phyloP scores from a whole-genome alignment of 2,888 invertebrate species.

The Amphipyra berbera region DNA sequence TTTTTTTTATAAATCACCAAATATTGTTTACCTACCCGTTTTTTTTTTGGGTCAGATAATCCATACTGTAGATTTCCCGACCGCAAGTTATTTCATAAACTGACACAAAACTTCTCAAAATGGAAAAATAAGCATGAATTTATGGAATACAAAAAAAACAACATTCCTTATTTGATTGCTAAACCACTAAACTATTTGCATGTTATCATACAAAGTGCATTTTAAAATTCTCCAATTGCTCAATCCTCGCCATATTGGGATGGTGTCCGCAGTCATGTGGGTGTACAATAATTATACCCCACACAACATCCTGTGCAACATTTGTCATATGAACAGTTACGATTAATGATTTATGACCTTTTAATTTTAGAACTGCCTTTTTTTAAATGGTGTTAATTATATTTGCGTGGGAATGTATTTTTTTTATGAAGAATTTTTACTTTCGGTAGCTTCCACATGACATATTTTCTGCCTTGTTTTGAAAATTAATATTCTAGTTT shows the following conservation, averaged over 20 bases:
- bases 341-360: slow-evolving; percentile 1
- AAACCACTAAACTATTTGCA: slow-evolving; percentile 7
- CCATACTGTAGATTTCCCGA: too few relatives aligned
- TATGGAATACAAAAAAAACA: neutral
- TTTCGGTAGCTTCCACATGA: too few relatives aligned
- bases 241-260: slow-evolving; percentile 27
- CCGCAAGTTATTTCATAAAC: too few relatives aligned
- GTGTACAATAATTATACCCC: slow-evolving; percentile 38
- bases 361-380: neutral
- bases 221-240: slow-evolving; percentile 15
- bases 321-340: slow-evolving; percentile 34
- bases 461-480: too few relatives aligned
- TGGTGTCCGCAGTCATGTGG: slow-evolving; percentile 1
- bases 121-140: neutral
- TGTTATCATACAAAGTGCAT: slow-evolving; percentile 8
- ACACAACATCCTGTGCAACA: slow-evolving; percentile 42
- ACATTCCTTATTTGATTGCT: slow-evolving; percentile 12
- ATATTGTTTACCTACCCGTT: too few relatives aligned
- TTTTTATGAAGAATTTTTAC: slow-evolving; percentile 9
- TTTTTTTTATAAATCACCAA: too few relatives aligned
- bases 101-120: neutral
- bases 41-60: too few relatives aligned
- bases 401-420: slow-evolving; percentile 17
- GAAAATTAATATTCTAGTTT: too few relatives aligned
- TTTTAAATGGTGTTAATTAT: slow-evolving; percentile 15